Evolutionary conservation across 2,797 vertebrate genomes (phyloP), one percentile per base, ranked within the genome.

Genomic region (Prunella strophiata): DNA sequence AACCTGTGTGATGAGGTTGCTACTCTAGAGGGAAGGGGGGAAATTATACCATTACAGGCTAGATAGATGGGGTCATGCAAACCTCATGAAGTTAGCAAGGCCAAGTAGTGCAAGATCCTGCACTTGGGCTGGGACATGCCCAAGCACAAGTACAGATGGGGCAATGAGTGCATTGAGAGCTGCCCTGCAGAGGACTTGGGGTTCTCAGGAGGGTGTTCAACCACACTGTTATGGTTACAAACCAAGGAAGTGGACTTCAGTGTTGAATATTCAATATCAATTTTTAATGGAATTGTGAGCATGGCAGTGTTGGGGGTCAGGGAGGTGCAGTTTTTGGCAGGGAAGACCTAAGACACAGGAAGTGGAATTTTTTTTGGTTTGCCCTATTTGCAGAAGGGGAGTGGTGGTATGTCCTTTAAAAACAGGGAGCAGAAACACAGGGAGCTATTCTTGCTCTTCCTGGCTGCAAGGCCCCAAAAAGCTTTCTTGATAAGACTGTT

Each of bases 301-400:
- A 1, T 75, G 18, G 16, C 3, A 2, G 17, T 30, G 13, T 25
- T 43, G 32, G 21, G 36, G 32, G 11, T 14, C 13, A 8, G 14
- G 26, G 14, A 66, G 17, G 9, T 11, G 11, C 17, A 50, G 11
- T 14, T 66, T 66, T 66, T 7, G 13, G 43, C 32, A 36, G 9
- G 22, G 8, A 74, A 43, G n/a, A 26, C 36, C 16, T 1, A 5
- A 51, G 36, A 32, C 26, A 43, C 17, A 15, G 18, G 11, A 54
- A 54, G 11, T 22, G 12, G 7, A 34, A 43, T 4, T 9, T 22
- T 11, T 30, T 43, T 32, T 9, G 1, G 1, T 43, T 85, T 51
- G 9, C 17, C 3, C 12, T 1, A 0, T 43, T 43, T 10, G 1
- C 3, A 3, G 26, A 36, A 26, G 9, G 5, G 32, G 32, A 58